These are phyloP conservation scores for Spodoptera frugiperda DNA, from an alignment of 1,140 invertebrate species.

Conservation along the genomic window DNA sequence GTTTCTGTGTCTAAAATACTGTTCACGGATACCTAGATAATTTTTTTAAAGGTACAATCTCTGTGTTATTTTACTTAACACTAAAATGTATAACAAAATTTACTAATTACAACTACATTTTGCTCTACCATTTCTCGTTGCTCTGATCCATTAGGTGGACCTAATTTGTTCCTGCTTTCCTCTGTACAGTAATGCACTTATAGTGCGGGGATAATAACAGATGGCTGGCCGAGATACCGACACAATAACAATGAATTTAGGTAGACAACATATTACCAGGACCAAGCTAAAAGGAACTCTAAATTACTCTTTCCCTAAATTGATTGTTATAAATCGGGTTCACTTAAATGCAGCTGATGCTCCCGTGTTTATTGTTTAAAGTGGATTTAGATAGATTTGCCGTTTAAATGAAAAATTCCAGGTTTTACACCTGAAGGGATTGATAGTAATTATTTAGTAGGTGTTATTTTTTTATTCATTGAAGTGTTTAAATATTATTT, in stretches of 20 bases:
- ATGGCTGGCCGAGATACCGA: conserved; percentile 27
- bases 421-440: too few relatives aligned
- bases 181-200: conserved; percentile 29
- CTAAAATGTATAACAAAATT: too few relatives aligned
- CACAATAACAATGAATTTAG: conserved; percentile 45
- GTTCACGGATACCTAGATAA: too few relatives aligned
- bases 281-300: conserved; percentile 42
- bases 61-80: too few relatives aligned
- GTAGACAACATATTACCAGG: conserved; percentile 36
- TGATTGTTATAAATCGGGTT: conserved; percentile 35
- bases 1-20: too few relatives aligned
- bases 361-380: neutral
- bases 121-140: neutral
- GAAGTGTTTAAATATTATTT: too few relatives aligned
- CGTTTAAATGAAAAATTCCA: too few relatives aligned
- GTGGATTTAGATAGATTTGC: too few relatives aligned
- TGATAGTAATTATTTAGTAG: too few relatives aligned
- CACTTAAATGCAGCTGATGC: conserved; percentile 35
- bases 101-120: neutral
- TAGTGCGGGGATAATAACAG: conserved; percentile 29
- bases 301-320: conserved; percentile 42
- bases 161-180: conserved; percentile 28
- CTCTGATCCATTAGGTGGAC: conserved; percentile 15
- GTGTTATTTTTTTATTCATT: too few relatives aligned
- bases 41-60: too few relatives aligned